A percentile compares a stretch with the other conserved stretches of the same genome.
These are phyloP conservation scores for Apostichopus californicus DNA, from an alignment of 35 echinoderm and acorn worm species.

Conservation along the genomic window DNA sequence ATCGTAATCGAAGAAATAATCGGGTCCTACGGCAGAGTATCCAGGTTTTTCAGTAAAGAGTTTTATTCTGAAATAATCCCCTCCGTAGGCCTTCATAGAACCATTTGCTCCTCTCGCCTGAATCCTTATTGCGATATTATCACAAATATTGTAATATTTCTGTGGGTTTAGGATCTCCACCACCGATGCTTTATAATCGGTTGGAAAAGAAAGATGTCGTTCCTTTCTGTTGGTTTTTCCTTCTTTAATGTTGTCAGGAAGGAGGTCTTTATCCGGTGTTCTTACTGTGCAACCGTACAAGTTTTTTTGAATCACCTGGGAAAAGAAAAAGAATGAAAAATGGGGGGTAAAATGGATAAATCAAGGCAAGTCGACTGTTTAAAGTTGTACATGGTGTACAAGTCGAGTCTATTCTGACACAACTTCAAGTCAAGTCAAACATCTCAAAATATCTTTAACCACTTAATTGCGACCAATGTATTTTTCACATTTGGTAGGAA, in stretches of 20 bases:
- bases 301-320: no score
- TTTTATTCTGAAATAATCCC: conserved; percentile 62
- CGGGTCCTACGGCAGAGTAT: conserved; percentile 32
- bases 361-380: no score
- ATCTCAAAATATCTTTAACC: no score
- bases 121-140: conserved; percentile 43
- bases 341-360: no score
- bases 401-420: no score
- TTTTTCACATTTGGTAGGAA: no score
- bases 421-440: no score
- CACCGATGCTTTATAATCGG: neutral
- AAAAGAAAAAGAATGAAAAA: no score
- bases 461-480: no score
- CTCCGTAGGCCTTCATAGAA: conserved; percentile 46
- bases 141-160: conserved; percentile 43
- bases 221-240: neutral
- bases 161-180: conserved; percentile 17
- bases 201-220: neutral
- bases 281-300: no score
- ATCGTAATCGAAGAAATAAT: conserved; percentile 32
- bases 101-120: conserved; percentile 8
- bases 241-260: neutral
- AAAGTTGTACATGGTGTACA: no score
- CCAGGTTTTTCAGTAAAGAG: conserved; percentile 11
- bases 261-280: no score